A percentile compares a stretch with the other conserved stretches of the same genome.
These are phyloP conservation scores for Asobara japonica DNA, from an alignment of 1,140 invertebrate genomes.

Conservation along the genomic window DNA sequence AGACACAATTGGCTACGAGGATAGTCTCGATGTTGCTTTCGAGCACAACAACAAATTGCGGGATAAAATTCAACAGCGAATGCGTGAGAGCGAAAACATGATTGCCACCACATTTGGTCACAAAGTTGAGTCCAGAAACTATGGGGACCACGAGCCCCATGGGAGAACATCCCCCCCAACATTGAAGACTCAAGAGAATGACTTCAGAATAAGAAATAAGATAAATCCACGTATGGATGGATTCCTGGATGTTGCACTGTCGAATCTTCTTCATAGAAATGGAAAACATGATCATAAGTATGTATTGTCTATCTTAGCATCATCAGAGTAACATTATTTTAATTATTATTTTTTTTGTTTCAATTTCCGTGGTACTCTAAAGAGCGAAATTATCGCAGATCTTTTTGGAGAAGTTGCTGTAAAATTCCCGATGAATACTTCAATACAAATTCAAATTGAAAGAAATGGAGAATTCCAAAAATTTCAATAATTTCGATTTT, in stretches of 20 bases:
- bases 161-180: constrained; percentile 17
- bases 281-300: constrained; percentile 63
- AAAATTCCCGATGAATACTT: no score
- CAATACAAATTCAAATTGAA: no score
- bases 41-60: constrained; percentile 64
- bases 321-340: no score
- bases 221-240: constrained; percentile 53
- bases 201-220: constrained; percentile 54
- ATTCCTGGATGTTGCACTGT: constrained; percentile 59
- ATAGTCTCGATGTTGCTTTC: constrained; percentile 63
- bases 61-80: constrained; percentile 63
- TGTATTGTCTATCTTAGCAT: constrained; percentile 38
- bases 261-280: constrained; percentile 60
- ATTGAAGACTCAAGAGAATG: constrained; percentile 38
- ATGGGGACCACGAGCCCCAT: constrained; percentile 27
- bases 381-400: no score
- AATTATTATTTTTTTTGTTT: no score
- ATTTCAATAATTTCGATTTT: no score
- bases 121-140: constrained; percentile 37
- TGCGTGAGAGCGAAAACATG: constrained; percentile 62
- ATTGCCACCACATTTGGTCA: constrained; percentile 58
- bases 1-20: constrained; percentile 58
- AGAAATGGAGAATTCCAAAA: no score
- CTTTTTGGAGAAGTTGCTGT: no score
- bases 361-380: no score